Evolutionary conservation across 2,113 vertebrate genomes (phyloP), one percentile per base, ranked within the genome.

Genomic region (Rhineura floridana): DNA sequence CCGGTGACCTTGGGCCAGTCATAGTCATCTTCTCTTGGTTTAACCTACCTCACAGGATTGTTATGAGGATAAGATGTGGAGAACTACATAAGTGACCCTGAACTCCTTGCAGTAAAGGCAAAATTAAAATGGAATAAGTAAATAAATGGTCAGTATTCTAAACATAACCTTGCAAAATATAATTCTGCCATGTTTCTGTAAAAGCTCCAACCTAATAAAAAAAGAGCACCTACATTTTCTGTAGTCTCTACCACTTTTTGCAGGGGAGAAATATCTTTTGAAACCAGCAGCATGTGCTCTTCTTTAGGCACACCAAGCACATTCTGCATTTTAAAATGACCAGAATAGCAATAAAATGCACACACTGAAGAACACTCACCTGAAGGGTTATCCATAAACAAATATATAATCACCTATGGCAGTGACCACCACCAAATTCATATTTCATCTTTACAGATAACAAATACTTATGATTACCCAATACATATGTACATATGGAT

Each of bases 361-460:
- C 25, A 91, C 52, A 44, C 15, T 4, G 72, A 63, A 65, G 90
- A 91, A 88, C 48, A 72, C 23, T 82, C 4, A 90, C 87, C 92
- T 91, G 86, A 90, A 95, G 88, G 87, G 67, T 59, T 91, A 65
- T 63, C 12, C n/a, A 62, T 83, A 95, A 93, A 89, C 92, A 94
- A 92, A 83, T 23, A 28, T 0, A 2, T 65, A 93, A 92, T 88
- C 85, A 92, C 90, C 91, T 84, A 86, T 85, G 93, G 90, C 91
- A 90, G 72, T 94, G 91, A 93, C 91, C 89, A 93, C 90, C 85
- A 88, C 59, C 23, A 92, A 92, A 95, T 93, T 85, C 87, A 95
- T 92, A 89, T 94, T 94, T 95, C 93, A 93, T 95, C 85, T 89
- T 94, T 95, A 95, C 92, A 96, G 90, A 92, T 95, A 96, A 93